Evolutionary conservation across 2,888 invertebrate species (phyloP).

Genomic region (Busseola fusca): DNA sequence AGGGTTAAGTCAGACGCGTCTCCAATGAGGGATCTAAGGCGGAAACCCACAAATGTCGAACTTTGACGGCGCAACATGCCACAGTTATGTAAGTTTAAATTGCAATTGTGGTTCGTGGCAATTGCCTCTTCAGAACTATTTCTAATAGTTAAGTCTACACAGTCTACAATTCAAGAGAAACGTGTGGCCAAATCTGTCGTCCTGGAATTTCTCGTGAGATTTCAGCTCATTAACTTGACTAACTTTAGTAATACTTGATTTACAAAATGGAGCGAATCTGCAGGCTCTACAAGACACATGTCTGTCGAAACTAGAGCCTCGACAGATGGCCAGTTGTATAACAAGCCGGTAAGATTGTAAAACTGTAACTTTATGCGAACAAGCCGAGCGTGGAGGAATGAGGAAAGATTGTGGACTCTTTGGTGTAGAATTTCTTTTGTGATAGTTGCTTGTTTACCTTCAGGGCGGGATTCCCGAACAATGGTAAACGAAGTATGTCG

Average conservation of each 20-base stretch:
- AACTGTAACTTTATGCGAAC: conserved; percentile 60
- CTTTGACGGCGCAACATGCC: background rate
- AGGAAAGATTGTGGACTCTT: conserved; percentile 54
- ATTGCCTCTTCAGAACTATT: background rate
- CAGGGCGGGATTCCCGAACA: conserved; percentile 35
- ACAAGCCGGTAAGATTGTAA: conserved; percentile 59
- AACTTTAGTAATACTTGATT: conserved; percentile 6
- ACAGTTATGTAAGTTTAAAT: background rate
- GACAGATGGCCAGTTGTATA: conserved; percentile 68
- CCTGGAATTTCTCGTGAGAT: conserved; percentile 10
- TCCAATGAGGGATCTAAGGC: background rate
- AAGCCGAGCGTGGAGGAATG: conserved; percentile 60
- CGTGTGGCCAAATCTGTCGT: conserved; percentile 2
- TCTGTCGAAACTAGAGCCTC: conserved; percentile 72
- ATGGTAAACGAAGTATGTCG: conserved; percentile 27
- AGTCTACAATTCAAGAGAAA: background rate
- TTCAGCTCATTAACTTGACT: conserved; percentile 23
- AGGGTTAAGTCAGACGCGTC: background rate
- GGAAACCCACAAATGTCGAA: background rate
- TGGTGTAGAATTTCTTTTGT: conserved; percentile 52
- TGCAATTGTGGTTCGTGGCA: background rate
- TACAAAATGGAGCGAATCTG: conserved; percentile 47
- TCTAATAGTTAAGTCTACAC: background rate
- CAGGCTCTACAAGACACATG: conserved; percentile 57
- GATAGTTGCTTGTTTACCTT: conserved; percentile 52